Percentiles rank a stretch among this genome's conserved stretches.
These are phyloP conservation scores for Dastarcus helophoroides DNA, from an alignment of 2,888 invertebrate genomes.

Conservation along the genomic window DNA sequence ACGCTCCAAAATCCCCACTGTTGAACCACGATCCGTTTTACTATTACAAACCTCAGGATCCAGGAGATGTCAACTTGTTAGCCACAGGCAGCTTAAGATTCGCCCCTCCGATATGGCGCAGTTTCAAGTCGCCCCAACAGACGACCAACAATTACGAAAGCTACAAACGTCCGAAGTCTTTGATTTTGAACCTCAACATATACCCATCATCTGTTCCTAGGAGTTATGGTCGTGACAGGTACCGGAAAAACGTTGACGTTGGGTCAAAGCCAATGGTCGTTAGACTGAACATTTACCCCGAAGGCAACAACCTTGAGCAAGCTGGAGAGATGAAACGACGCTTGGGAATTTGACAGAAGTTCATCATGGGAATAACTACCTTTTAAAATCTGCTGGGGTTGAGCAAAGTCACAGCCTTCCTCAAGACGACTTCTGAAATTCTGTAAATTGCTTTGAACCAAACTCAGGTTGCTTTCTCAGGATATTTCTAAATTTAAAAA, in stretches of 20 bases:
- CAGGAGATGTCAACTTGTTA: conserved; percentile 61
- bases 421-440: no score
- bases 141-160: conserved; percentile 4
- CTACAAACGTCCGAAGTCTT: conserved; percentile 6
- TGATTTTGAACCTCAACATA: conserved; percentile 13
- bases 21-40: conserved; percentile 53
- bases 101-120: conserved; percentile 30
- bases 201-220: conserved; percentile 11
- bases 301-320: no score
- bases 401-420: no score
- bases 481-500: no score
- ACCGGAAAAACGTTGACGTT: conserved; percentile 8
- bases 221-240: conserved; percentile 5
- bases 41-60: conserved; percentile 59
- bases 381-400: no score
- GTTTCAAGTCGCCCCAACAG: not conserved
- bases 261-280: conserved; percentile 7
- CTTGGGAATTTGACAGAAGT: no score
- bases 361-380: no score
- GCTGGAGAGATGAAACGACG: no score
- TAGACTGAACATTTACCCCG: conserved; percentile 9
- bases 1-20: no score
- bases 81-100: conserved; percentile 44
- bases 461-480: no score
- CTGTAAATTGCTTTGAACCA: no score